phyloP scores from a whole-genome alignment of 2,113 vertebrate genomes.

The Corythoichthys intestinalis region DNA sequence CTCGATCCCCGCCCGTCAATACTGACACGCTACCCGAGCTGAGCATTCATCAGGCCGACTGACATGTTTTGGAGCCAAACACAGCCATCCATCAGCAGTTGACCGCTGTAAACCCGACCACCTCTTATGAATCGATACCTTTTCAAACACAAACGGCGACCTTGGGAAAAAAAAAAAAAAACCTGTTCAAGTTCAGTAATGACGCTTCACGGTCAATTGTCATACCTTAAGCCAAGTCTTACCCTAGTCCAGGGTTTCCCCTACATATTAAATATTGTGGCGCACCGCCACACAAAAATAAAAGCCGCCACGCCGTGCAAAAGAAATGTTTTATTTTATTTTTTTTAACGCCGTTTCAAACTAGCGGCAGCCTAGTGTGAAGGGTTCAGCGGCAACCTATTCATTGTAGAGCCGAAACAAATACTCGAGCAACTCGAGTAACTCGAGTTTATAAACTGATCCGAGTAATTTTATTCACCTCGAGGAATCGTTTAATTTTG shows the following conservation, averaged over 20 bases:
- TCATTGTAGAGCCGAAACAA: too few relatives aligned
- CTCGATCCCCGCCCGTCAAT: conserved; percentile 51
- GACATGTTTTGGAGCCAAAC: conserved; percentile 39
- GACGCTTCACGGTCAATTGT: background rate
- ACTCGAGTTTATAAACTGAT: too few relatives aligned
- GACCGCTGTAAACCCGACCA: conserved; percentile 42
- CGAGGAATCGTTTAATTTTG: too few relatives aligned
- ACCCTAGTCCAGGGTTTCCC: background rate
- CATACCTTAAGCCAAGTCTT: background rate
- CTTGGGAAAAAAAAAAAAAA: background rate
- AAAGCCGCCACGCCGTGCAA: too few relatives aligned
- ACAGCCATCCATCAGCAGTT: conserved; percentile 46
- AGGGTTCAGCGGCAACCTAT: too few relatives aligned
- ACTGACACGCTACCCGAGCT: conserved; percentile 42
- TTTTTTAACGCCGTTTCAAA: too few relatives aligned
- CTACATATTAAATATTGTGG: too few relatives aligned
- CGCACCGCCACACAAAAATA: too few relatives aligned
- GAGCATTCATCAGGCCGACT: conserved; percentile 56
- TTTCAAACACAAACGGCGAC: conserved; percentile 50
- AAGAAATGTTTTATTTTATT: too few relatives aligned
- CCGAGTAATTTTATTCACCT: too few relatives aligned
- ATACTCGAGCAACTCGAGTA: too few relatives aligned
- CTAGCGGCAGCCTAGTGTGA: too few relatives aligned
- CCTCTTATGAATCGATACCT: conserved; percentile 56
- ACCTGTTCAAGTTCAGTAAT: background rate